These are phyloP conservation scores for Atrichornis clamosus DNA, from an alignment of 2,113 vertebrate species.

Conservation along the genomic window DNA sequence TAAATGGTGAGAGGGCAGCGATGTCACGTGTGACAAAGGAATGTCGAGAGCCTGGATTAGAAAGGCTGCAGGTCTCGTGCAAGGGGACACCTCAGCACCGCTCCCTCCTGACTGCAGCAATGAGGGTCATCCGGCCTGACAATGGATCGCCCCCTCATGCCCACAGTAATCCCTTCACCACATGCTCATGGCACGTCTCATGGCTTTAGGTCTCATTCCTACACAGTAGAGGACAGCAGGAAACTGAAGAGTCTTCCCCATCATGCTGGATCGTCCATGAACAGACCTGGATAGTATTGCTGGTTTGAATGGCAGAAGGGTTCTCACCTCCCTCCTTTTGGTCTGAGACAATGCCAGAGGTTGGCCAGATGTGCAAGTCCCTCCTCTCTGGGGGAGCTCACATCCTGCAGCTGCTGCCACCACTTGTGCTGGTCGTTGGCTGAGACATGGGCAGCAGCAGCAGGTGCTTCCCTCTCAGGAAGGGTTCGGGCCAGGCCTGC, in stretches of 20 bases:
- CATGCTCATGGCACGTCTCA: neutral
- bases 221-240: neutral
- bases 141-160: accelerated
- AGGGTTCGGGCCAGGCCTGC: neutral
- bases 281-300: neutral
- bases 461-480: neutral
- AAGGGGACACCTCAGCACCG: neutral
- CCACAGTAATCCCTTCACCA: neutral
- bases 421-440: accelerated
- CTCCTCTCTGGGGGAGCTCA: neutral
- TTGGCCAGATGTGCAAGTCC: neutral
- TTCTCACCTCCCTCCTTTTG: neutral
- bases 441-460: neutral
- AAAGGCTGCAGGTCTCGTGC: neutral
- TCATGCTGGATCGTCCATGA: accelerated
- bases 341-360: accelerated
- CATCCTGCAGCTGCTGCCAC: neutral
- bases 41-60: neutral
- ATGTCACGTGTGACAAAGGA: neutral
- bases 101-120: neutral
- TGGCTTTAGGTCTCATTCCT: neutral
- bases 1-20: neutral
- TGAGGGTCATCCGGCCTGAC: accelerated
- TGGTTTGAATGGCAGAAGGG: neutral
- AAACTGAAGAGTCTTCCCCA: neutral